Base-by-base conservation (phyloP, 2,888 invertebrate species). In the Troides oblongomaculatus region DNA sequence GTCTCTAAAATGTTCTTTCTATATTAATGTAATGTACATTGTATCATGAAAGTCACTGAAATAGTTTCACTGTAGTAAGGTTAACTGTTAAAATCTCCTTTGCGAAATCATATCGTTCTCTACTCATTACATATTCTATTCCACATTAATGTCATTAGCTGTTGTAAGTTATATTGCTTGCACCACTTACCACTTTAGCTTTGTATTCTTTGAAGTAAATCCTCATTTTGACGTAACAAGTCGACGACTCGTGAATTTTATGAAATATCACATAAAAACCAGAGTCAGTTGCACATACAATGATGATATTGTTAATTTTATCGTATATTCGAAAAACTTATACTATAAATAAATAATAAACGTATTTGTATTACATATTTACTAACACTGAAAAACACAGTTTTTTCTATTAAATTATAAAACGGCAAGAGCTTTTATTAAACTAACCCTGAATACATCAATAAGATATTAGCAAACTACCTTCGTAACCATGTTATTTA, bases 161-260 rank as follows among this genome's bases (percentile, higher is more conserved):
- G 39, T 17, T 57, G 21, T 21, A 8, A 62, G 23, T 50, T 39
- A 18, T 25, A 62, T 58, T 58, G 23, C 50, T 18, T 21, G 36
- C 36, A 36, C 12, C 71, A 87, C 91, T 91, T 73, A 92, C 92
- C 92, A 85, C 78, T 81, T 87, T 87, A 62, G 84, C 76, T 74
- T 86, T 89, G 76, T 86, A 86, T 73, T 92, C 92, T 82, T 90
- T 92, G 82, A 91, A 91, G 79, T 92, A 92, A 73, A 92, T 86
- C 79, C 90, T 84, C 92, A 92, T 92, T 67, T 80, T 88, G 80
- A 72, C 71, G 70, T 70, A 74, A 69, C 73, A 73, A 75, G 72
- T 68, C 72, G 72, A 76, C 64, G 74, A 79, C 87, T 91, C 92
- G 81, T 84, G 82, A 85, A 84, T 78, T 86, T 81, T 92, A 92